phyloP scores from a whole-genome alignment of 2,113 vertebrate genomes.

The Archilochus colubris region DNA sequence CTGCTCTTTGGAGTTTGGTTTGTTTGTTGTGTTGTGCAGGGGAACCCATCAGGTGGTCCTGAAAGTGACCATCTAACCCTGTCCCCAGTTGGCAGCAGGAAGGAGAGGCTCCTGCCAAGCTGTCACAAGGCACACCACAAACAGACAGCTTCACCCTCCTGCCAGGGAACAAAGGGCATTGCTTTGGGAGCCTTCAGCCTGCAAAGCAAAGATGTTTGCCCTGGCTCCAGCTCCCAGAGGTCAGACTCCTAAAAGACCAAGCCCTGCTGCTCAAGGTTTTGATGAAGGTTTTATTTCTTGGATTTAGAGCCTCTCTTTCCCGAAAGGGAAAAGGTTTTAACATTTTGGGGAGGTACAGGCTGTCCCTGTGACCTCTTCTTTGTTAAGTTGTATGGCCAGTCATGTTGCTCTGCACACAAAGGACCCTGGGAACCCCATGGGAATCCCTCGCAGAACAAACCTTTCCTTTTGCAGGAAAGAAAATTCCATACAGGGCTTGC shows the following conservation, averaged over 20 bases:
- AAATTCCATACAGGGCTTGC: neutral
- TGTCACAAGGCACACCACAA: neutral
- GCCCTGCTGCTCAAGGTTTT: neutral
- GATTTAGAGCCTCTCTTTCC: neutral
- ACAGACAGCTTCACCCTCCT: neutral
- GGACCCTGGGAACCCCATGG: rapidly evolving
- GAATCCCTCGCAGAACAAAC: neutral
- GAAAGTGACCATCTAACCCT: neutral
- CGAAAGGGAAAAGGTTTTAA: neutral
- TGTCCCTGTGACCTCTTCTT: neutral
- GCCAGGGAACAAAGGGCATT: neutral
- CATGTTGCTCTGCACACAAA: neutral
- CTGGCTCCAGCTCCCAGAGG: neutral
- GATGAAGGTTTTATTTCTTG: neutral
- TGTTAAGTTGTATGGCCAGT: neutral
- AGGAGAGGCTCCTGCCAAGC: neutral
- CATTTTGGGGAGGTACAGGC: neutral
- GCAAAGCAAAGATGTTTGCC: neutral
- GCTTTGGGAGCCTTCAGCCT: neutral
- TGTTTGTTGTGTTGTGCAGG: neutral
- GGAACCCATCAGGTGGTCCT: neutral
- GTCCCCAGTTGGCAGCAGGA: neutral
- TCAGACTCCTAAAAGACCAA: neutral
- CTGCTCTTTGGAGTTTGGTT: neutral
- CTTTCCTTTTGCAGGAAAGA: neutral